Percentiles rank a stretch among this genome's conserved stretches.
These are phyloP conservation scores for Sylvilagus bachmani DNA, from an alignment of 2,113 vertebrate species.

Conservation along the genomic window DNA sequence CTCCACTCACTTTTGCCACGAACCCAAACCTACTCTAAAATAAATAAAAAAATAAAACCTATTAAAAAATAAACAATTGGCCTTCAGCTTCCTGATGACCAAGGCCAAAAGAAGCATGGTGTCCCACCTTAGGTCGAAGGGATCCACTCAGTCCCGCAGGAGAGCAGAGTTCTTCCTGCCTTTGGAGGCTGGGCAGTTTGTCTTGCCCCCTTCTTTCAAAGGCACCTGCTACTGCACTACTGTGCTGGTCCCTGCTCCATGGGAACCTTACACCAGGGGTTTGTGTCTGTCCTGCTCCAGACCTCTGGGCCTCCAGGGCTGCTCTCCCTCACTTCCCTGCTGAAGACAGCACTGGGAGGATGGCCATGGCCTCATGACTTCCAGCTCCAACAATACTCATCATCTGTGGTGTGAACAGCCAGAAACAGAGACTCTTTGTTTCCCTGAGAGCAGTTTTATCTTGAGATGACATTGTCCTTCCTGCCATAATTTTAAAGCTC, in stretches of 20 bases:
- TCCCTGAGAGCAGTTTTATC: slow-evolving; percentile 29
- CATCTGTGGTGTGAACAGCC: not conserved
- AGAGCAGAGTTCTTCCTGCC: not conserved
- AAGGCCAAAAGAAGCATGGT: slow-evolving; percentile 1
- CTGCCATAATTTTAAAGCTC: slow-evolving; percentile 1
- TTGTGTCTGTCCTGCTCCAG: not conserved
- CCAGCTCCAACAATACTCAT: not conserved
- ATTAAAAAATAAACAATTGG: not conserved
- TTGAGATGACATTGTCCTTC: slow-evolving; percentile 32
- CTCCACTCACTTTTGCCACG: not conserved
- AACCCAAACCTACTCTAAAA: not conserved
- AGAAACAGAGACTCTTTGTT: not conserved
- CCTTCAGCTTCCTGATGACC: not conserved
- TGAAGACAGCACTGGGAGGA: not conserved
- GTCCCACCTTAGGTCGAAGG: not conserved
- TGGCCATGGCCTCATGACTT: not conserved
- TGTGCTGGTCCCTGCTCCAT: not conserved
- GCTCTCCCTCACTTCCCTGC: not conserved
- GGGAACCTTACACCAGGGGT: not conserved
- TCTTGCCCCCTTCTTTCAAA: not conserved
- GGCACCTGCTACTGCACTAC: not conserved
- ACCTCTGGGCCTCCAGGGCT: not conserved
- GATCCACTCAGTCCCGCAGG: not conserved
- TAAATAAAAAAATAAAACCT: not conserved
- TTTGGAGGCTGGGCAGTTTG: not conserved